A percentile compares a stretch with the other conserved stretches of the same genome.
Conservation (phyloP, 2,113 vertebrate genomes). For the Panurus biarmicus region DNA sequence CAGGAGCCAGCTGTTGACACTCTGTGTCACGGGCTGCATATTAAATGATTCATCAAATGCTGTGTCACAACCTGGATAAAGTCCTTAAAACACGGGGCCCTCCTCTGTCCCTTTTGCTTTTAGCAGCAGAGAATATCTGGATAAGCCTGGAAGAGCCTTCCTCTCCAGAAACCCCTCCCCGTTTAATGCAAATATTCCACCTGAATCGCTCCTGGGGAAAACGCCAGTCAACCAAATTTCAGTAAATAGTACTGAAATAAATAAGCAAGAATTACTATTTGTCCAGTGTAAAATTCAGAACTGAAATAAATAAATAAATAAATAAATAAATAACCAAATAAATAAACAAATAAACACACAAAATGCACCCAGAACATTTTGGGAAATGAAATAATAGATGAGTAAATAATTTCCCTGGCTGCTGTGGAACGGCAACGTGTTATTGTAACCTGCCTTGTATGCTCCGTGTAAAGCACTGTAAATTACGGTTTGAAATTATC, state of each 20-base stretch:
- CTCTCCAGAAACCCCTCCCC: neutral
- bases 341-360: neutral
- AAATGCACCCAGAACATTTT: conserved; percentile 18
- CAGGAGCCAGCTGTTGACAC: conserved; percentile 38
- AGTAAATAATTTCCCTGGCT: conserved; percentile 55
- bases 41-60: conserved; percentile 56
- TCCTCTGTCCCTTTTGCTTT: neutral
- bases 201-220: neutral
- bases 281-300: neutral
- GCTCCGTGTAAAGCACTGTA: conserved; percentile 58
- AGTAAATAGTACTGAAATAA: neutral
- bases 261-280: neutral
- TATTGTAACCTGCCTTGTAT: conserved; percentile 65
- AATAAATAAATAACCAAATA: neutral
- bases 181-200: neutral
- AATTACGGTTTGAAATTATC: conserved; percentile 71
- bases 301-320: neutral
- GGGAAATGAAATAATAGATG: conserved; percentile 10
- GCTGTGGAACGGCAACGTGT: conserved; percentile 25
- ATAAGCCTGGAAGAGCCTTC: neutral
- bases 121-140: neutral
- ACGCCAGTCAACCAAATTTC: neutral
- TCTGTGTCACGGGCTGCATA: neutral
- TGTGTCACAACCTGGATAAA: conserved; percentile 40
- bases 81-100: neutral